phyloP scores from a whole-genome alignment of 2,888 invertebrate genomes.

The Limnephilus rhombicus region DNA sequence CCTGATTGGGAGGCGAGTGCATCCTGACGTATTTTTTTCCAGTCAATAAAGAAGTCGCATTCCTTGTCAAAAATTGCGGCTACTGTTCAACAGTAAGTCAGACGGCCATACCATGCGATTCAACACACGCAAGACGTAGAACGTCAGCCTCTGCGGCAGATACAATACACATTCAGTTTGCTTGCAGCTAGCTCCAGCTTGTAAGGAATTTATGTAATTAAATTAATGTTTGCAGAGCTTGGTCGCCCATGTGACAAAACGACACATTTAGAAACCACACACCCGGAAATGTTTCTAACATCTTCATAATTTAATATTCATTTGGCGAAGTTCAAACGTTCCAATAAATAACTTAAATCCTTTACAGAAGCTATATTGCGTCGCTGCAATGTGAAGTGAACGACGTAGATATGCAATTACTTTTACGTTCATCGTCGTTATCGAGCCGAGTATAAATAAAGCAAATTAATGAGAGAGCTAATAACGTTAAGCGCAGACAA shows the following conservation, averaged over 20 bases:
- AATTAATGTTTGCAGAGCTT: not conserved
- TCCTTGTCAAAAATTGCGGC: not conserved
- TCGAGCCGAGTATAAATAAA: not conserved
- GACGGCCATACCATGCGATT: not conserved
- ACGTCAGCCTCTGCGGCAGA: not conserved
- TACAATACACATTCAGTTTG: not conserved
- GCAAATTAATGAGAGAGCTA: not conserved
- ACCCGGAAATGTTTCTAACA: not conserved
- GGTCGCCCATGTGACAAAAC: not conserved
- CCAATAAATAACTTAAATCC: not conserved
- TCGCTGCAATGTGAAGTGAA: not conserved
- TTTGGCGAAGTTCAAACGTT: not conserved
- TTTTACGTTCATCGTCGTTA: not conserved
- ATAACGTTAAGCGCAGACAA: not conserved
- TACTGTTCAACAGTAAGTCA: not conserved
- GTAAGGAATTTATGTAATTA: not conserved
- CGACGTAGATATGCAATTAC: not conserved
- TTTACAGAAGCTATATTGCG: slow-evolving; percentile 2
- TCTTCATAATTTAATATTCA: not conserved
- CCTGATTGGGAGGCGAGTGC: not conserved
- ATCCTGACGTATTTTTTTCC: not conserved
- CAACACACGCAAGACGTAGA: not conserved
- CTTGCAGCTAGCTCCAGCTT: not conserved
- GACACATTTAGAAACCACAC: not conserved
- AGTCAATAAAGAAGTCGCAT: not conserved